A percentile compares a stretch with the other conserved stretches of the same genome.
Evolutionary conservation across 1,140 invertebrate genomes (phyloP).

Genomic region (Asbolus verrucosus): DNA sequence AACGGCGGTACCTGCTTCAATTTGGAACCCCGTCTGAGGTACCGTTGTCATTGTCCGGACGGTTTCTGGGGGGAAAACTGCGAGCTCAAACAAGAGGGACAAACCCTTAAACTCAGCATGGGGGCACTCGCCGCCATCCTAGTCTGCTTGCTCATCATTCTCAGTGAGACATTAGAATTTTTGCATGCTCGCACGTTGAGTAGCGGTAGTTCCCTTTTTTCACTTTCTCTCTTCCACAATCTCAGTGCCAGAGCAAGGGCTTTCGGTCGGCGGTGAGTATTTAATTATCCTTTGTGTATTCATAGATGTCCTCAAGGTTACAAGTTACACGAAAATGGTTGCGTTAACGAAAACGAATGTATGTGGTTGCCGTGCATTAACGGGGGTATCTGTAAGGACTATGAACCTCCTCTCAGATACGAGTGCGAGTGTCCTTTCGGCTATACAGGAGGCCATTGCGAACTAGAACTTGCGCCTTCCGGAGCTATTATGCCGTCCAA

Average conservation of each 20-base stretch:
- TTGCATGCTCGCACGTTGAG: constrained; percentile 4
- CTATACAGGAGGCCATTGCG: constrained; percentile 84
- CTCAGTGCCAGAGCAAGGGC: constrained; percentile 56
- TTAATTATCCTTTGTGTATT: constrained; percentile 53
- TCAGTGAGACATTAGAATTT: constrained; percentile 77
- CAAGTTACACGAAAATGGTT: constrained; percentile 71
- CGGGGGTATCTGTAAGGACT: constrained; percentile 79
- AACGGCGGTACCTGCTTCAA: constrained; percentile 92
- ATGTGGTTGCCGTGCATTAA: constrained; percentile 77
- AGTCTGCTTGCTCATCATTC: constrained; percentile 93
- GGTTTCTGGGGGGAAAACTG: constrained; percentile 96
- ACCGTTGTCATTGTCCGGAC: constrained; percentile 87
- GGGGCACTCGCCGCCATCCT: constrained; percentile 93
- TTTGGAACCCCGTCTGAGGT: constrained; percentile 85
- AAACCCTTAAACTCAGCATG: constrained; percentile 93
- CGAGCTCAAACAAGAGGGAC: constrained; percentile 91
- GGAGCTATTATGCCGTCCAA: constrained; percentile 81
- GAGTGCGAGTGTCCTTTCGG: constrained; percentile 80
- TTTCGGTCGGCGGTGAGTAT: constrained; percentile 46
- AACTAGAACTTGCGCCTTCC: constrained; percentile 78
- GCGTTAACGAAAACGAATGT: constrained; percentile 84
- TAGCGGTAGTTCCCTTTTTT: constrained; percentile 6
- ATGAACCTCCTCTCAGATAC: constrained; percentile 77
- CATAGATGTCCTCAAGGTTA: constrained; percentile 82
- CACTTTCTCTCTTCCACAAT: constrained; percentile 15